A percentile compares a stretch with the other conserved stretches of the same genome.
These are phyloP conservation scores for Helleia helle DNA, from an alignment of 2,888 invertebrate species.

Conservation along the genomic window DNA sequence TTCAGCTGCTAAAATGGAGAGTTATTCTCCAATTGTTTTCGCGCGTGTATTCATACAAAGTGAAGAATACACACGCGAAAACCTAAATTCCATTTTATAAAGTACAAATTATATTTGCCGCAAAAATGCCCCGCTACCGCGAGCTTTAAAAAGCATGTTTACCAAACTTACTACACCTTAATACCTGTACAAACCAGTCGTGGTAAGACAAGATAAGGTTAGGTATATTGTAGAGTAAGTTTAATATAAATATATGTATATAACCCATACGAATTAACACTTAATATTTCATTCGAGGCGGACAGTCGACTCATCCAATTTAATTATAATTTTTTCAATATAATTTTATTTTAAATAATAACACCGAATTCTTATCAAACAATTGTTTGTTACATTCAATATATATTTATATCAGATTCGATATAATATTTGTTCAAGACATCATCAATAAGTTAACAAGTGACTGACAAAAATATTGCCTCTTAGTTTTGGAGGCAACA, in stretches of 20 bases:
- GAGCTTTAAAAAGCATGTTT: background rate
- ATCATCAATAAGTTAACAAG: too few species aligned
- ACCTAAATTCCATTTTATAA: background rate
- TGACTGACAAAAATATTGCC: too few species aligned
- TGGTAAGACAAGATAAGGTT: background rate
- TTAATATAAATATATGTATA: background rate
- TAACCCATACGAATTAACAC: background rate
- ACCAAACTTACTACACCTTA: background rate
- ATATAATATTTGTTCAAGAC: too few species aligned
- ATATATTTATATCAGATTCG: conserved; percentile 1
- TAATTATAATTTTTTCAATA: background rate
- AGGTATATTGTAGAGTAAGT: background rate
- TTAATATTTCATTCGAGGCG: background rate
- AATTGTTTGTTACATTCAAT: background rate
- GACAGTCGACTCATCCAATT: background rate
- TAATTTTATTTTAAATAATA: background rate
- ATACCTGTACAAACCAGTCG: background rate
- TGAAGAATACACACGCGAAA: background rate
- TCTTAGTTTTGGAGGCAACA: background rate
- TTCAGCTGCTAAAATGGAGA: conserved; percentile 4
- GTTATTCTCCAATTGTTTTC: background rate
- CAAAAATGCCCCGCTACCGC: background rate
- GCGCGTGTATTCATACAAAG: background rate
- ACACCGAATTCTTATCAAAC: background rate
- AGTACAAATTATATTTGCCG: background rate